Base-by-base conservation (phyloP, 2,797 vertebrate species). In the Hypotaenidia philippensis region DNA sequence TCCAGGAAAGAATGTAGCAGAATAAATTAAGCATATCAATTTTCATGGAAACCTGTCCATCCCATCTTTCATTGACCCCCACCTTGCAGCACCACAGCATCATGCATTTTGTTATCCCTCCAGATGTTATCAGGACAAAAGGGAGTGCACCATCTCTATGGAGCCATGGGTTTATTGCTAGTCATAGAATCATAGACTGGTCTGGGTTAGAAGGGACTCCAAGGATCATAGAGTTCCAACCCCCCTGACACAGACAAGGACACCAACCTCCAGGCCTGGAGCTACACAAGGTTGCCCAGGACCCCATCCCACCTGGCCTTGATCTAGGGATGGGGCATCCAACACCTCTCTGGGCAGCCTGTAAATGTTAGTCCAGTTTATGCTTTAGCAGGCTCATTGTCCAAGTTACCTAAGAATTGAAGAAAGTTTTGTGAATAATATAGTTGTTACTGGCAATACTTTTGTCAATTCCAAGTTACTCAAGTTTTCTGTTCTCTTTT, bases 21-120 rank as follows among this genome's bases (percentile, higher is more conserved):
- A 50, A 34, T 20, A 21, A 11, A 57, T 23, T 3, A 1, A 82
- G 26, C 25, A 44, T 52, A 31, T 66, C 34, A 21, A 0, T 79
- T 65, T 49, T 11, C 21, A 23, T 26, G 5, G 34, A 13, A 25
- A 4, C 1, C 4, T 74, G 36, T 36, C 44, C 82, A 34, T 27
- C 31, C 12, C 5, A 40, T 44, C 40, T 69, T 41, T 27, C 50
- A 44, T 13, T 57, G 29, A 15, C 8, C 47, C 65, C 41, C 41
- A 2, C 10, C 13, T 71, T 56, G 13, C 23, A 32, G 4, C 7
- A 29, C 29, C 13, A 20, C 22, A 17, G 4, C 8, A 3, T 0
- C 25, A 4, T 72, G 21, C 7, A 3, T 81, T 59, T 75, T 81
- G 9, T 44, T 68, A 8, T 19, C 61, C n/a, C 29, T 20, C 34